Base-by-base conservation (phyloP, 2,797 vertebrate species). In the Cynopterus sphinx region DNA sequence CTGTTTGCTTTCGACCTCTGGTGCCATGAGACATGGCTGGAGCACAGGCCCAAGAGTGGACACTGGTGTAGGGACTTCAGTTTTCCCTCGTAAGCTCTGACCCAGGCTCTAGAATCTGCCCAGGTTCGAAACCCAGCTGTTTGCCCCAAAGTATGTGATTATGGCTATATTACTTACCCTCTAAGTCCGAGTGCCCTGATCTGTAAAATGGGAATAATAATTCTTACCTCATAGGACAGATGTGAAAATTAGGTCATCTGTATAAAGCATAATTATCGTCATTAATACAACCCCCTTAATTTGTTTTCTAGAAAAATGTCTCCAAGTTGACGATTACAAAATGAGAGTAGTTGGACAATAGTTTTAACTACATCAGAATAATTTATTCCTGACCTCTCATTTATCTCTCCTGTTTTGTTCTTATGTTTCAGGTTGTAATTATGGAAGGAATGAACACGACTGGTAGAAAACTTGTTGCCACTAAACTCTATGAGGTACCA, bases 381-480 rank as follows among this genome's bases (percentile, higher is more conserved):
- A 53, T 61, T 57, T 68, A 39, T 49, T 36, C 63, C 59, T n/a
- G 43, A 31, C 65, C 53, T 55, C 75, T 88, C 4, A 0, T 41
- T 41, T 31, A 15, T 8, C 36, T 51, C 22, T 43, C 33, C 55
- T 75, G 43, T 78, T 74, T 73, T 36, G n/a, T 74, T 57, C 83
- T 84, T 84, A 68, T 89, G 83, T 95, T 77, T 79, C 96, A 99
- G 99, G 98, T 99, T 74, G 99, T 99, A 3, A 97, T 98, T 1
- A 98, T 99, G 99, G 99, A 99, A 88, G 99, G 99, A 0, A 98
- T 99, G 97, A 99, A 99, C 98, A 98, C 98, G 55, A 99, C 98
- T 0, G 99, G 99, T 21, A 98, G 88, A 49, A 99, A 98, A 88
- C 87, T 99, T 88, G 96, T 99, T 88, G 99, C 99, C 24, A 99